A percentile compares a stretch with the other conserved stretches of the same genome.
phyloP scores from a whole-genome alignment of 1,140 invertebrate genomes.

The Apis florea region DNA sequence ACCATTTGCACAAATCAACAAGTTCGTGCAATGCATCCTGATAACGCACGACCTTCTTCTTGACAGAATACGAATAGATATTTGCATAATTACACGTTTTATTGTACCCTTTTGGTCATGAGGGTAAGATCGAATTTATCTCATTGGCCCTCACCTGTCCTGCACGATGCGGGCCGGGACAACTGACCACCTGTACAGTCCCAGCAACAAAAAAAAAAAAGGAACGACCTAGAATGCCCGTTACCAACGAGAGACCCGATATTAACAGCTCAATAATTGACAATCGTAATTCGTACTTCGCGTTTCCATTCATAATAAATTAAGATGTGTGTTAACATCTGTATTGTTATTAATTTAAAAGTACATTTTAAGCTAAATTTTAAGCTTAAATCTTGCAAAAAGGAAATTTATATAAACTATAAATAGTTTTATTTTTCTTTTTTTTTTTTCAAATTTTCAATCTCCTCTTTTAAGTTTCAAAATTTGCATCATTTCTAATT shows the following conservation, averaged over 20 bases:
- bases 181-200: constrained; percentile 77
- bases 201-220: constrained; percentile 63
- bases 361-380: no score
- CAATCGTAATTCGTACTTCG: neutral
- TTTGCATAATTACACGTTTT: constrained; percentile 76
- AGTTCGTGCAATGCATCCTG: constrained; percentile 22
- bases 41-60: constrained; percentile 61
- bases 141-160: constrained; percentile 78
- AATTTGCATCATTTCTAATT: no score
- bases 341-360: no score
- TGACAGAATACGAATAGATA: constrained; percentile 64
- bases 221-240: constrained; percentile 4
- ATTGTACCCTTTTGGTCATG: constrained; percentile 70
- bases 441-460: no score
- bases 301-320: neutral
- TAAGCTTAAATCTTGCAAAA: no score
- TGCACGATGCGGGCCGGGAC: constrained; percentile 76
- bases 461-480: no score
- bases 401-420: no score
- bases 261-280: neutral
- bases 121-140: constrained; percentile 80
- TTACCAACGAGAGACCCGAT: neutral
- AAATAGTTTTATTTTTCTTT: no score
- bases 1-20: constrained; percentile 20
- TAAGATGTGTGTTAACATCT: no score